Evolutionary conservation across 2,797 vertebrate genomes (phyloP).

Genomic region (Melanotaenia maccullochi): DNA sequence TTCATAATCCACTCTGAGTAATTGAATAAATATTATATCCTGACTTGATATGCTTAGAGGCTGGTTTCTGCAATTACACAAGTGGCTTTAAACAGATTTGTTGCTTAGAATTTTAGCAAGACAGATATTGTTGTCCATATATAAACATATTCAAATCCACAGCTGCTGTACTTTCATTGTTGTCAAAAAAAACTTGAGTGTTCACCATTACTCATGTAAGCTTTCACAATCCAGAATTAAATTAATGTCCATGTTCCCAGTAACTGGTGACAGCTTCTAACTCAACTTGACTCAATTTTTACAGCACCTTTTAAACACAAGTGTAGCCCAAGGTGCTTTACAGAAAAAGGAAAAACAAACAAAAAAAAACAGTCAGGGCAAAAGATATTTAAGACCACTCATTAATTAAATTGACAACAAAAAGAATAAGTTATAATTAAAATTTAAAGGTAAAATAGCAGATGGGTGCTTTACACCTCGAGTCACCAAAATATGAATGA

Average conservation of each 20-base stretch:
- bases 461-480: not conserved
- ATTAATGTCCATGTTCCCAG: not conserved
- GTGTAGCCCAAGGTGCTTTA: not conserved
- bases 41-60: conserved; percentile 20
- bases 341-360: too few relatives aligned
- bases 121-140: conserved; percentile 8
- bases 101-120: conserved; percentile 6
- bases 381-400: not conserved
- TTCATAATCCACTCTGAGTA: not conserved
- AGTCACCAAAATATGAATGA: not conserved
- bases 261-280: conserved; percentile 10
- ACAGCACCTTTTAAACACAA: not conserved
- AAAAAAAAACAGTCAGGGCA: not conserved
- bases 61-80: conserved; percentile 19
- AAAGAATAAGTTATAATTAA: not conserved
- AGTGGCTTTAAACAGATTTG: conserved; percentile 4
- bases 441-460: too few relatives aligned
- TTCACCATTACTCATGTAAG: not conserved
- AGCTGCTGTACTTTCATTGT: conserved; percentile 4
- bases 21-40: not conserved
- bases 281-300: too few relatives aligned
- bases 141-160: conserved; percentile 7
- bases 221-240: conserved; percentile 1
- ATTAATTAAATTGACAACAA: not conserved
- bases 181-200: not conserved